phyloP scores from a whole-genome alignment of 2,888 invertebrate species.

The Erannis defoliaria region DNA sequence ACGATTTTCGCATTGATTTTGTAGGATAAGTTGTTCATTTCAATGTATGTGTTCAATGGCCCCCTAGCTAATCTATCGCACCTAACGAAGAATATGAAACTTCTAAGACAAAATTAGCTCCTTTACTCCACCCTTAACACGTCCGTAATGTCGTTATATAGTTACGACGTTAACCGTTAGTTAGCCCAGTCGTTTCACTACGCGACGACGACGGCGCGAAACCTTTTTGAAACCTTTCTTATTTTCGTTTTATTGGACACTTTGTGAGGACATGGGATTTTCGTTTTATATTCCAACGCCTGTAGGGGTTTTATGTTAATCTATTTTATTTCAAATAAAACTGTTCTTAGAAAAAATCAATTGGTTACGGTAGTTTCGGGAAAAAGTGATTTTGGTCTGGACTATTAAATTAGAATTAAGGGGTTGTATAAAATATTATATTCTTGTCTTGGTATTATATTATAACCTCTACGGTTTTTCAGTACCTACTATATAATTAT shows the following conservation, averaged over 20 bases:
- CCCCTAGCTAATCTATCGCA: too few relatives aligned
- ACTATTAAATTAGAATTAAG: neutral
- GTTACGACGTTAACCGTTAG: slow-evolving; percentile 12
- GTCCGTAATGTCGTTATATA: slow-evolving; percentile 5
- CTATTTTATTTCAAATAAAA: neutral
- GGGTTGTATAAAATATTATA: too few relatives aligned
- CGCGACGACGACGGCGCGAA: too few relatives aligned
- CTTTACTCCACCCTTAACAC: neutral
- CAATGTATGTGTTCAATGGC: too few relatives aligned
- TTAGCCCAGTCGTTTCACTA: neutral
- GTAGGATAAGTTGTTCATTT: too few relatives aligned
- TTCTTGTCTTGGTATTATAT: too few relatives aligned
- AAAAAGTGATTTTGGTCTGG: neutral
- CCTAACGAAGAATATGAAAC: too few relatives aligned
- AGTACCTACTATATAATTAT: too few relatives aligned
- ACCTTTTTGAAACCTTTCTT: neutral
- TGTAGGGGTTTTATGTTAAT: neutral
- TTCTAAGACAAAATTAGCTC: too few relatives aligned
- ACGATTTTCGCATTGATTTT: too few relatives aligned
- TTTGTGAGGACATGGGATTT: neutral
- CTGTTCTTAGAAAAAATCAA: neutral
- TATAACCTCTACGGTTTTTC: too few relatives aligned
- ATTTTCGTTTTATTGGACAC: slow-evolving; percentile 7
- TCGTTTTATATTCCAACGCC: slow-evolving; percentile 9
- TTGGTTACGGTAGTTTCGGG: neutral